phyloP scores from a whole-genome alignment of 2,797 vertebrate genomes.

The Novumbra hubbsi region DNA sequence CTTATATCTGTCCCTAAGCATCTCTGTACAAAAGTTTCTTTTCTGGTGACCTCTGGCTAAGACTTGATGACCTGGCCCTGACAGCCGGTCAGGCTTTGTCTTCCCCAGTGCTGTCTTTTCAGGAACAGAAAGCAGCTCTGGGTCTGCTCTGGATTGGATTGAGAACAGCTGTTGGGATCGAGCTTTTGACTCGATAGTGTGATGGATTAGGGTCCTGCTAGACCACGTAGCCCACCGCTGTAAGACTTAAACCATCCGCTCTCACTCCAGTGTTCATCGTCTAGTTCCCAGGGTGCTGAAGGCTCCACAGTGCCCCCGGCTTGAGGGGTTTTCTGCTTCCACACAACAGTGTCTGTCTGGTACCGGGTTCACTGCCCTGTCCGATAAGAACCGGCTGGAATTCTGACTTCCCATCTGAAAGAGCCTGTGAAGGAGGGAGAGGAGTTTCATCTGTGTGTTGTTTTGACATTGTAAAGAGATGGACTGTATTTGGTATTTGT shows the following conservation, averaged over 20 bases:
- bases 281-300: conserved; percentile 3
- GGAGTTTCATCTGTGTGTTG: background rate
- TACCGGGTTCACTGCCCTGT: conserved; percentile 36
- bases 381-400: conserved; percentile 14
- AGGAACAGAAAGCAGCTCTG: conserved; percentile 2
- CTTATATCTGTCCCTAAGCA: conserved; percentile 29
- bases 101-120: conserved; percentile 15
- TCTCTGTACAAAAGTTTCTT: conserved; percentile 22
- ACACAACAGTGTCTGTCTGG: conserved; percentile 28
- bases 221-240: background rate
- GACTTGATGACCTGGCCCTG: conserved; percentile 34
- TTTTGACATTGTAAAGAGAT: background rate
- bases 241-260: no score
- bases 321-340: conserved; percentile 35
- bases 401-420: background rate
- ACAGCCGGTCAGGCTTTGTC: conserved; percentile 23
- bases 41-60: conserved; percentile 42
- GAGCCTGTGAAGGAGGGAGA: conserved; percentile 1
- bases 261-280: conserved; percentile 8
- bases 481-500: background rate
- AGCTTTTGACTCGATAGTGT: conserved; percentile 4
- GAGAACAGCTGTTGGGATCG: background rate
- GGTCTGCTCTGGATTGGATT: background rate
- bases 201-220: conserved; percentile 11
- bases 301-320: conserved; percentile 13